Conservation (phyloP, 2,113 vertebrate species). For the Puma concolor region DNA sequence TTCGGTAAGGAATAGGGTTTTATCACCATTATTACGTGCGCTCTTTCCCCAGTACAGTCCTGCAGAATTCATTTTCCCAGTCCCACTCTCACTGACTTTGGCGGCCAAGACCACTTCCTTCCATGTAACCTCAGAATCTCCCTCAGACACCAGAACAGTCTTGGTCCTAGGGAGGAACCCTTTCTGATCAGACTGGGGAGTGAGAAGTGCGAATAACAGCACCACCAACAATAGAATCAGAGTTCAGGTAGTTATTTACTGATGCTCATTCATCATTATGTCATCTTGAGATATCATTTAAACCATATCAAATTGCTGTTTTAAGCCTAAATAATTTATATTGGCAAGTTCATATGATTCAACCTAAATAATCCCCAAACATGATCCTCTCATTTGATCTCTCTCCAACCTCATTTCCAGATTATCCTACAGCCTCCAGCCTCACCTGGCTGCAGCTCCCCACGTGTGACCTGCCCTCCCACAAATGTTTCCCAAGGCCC, state of each 20-base stretch:
- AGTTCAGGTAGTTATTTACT: neutral
- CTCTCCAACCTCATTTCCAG: neutral
- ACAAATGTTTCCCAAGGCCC: accelerated
- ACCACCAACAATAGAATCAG: neutral
- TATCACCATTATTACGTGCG: neutral
- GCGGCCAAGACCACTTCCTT: neutral
- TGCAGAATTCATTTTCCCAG: neutral
- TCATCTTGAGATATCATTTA: neutral
- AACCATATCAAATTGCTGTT: neutral
- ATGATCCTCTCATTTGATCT: neutral
- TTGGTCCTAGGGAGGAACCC: neutral
- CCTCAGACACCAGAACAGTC: neutral
- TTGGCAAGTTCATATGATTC: neutral
- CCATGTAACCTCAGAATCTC: neutral
- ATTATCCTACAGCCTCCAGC: neutral
- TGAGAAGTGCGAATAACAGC: neutral
- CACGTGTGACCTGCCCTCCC: accelerated
- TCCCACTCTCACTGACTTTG: neutral
- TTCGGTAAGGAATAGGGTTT: neutral
- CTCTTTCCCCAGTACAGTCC: too few relatives aligned
- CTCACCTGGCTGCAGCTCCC: neutral
- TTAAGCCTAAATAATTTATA: neutral
- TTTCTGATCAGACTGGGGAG: neutral
- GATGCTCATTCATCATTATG: neutral
- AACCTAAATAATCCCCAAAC: neutral